Percentiles rank a stretch among this genome's conserved stretches.
These are phyloP conservation scores for human (Homo sapiens) DNA, from an alignment of 2,113 vertebrate genomes.

Conservation along the genomic window GRCh38 chr9:7940501-7941000, in stretches of 20 bases:
- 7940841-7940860: not conserved
- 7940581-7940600: not conserved
- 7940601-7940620: not conserved
- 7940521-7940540: not conserved
- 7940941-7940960: not conserved
- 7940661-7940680: not conserved
- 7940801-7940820: not conserved
- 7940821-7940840: not conserved
- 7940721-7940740: not conserved
- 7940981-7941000: not conserved
- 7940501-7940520: not conserved
- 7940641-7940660: not conserved
- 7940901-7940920: not conserved
- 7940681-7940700: not conserved
- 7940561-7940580: not conserved
- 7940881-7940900: not conserved
- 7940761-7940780: not conserved
- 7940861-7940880: not conserved
- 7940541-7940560: not conserved
- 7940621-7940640: no score
- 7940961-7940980: not conserved
- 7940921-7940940: not conserved
- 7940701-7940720: not conserved
- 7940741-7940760: not conserved
- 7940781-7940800: not conserved